Evolutionary conservation across 2,797 vertebrate species (phyloP), one percentile per base, ranked within the genome.

Genomic region (Clamator glandarius): DNA sequence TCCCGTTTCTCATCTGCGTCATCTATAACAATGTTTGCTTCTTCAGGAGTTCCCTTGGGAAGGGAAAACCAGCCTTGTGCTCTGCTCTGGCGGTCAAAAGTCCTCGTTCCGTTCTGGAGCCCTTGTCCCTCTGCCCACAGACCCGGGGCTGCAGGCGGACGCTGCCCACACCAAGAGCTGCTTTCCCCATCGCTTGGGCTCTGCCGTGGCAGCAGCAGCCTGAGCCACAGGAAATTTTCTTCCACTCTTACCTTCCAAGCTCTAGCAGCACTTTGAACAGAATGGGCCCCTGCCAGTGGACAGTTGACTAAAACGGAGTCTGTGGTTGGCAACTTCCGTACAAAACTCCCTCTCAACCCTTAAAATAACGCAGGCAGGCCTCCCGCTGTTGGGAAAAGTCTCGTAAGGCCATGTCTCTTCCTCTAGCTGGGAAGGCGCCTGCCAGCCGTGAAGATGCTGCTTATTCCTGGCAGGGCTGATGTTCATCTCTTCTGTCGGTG

Each of bases 261-360:
- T 62, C 54, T 20, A 55, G 13, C 46, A 75, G 33, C 33, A 52
- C 29, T 72, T 62, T 9, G 20, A 64, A n/a, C 4, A 35, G 41
- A 48, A 33, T 2, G 25, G 0, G 0, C 15, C 26, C 24, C 42
- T 69, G 48, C 24, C n/a, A 23, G 44, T 3, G 28, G n/a, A 15
- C 31, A 41, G 1, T 2, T 1, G 1, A 33, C 25, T 52, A 5
- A 69, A 79, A 42, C 4, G 15, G 29, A 57, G 15, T 11, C 13
- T 58, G 3, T 1, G 2, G 15, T 8, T 55, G 21, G 29, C 48
- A 51, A 15, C 2, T 1, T 46, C 62, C 50, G 33, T 16, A 42
- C 58, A 28, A 54, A 88, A 36, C 59, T 15, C 1, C 25, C 73
- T 57, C 25, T 50, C 15, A 9, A 3, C 28, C 44, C 46, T 48